phyloP scores from a whole-genome alignment of 2,888 invertebrate genomes.

The Branchellion lobata region DNA sequence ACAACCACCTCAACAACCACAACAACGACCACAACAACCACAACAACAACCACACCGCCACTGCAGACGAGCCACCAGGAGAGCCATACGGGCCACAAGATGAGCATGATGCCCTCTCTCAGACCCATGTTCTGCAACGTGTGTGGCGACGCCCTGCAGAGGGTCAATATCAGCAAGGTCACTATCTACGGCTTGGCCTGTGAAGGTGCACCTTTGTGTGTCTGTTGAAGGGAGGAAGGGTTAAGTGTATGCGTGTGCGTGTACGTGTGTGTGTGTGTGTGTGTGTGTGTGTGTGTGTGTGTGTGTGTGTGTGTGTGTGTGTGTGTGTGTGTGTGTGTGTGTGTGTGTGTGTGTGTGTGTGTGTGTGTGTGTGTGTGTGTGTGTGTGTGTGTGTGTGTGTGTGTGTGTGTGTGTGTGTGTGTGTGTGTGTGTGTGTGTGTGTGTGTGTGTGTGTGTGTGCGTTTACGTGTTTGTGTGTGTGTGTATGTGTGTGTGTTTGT shows the following conservation, averaged over 20 bases:
- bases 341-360: background rate
- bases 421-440: too few species aligned
- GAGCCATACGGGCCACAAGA: background rate
- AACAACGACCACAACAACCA: background rate
- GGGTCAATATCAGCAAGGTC: constrained; percentile 70
- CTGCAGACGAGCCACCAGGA: too few species aligned
- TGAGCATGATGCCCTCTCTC: constrained; percentile 68
- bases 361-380: background rate
- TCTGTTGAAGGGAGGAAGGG: too few species aligned
- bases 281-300: background rate
- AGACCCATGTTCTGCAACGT: constrained; percentile 95
- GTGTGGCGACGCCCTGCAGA: constrained; percentile 85
- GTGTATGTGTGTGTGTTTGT: too few species aligned
- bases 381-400: too few species aligned
- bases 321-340: background rate
- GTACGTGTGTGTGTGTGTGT: background rate
- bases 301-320: background rate
- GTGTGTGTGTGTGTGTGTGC: too few species aligned
- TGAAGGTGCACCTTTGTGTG: constrained; percentile 28
- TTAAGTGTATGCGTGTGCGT: background rate
- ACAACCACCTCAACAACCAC: background rate
- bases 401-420: too few species aligned
- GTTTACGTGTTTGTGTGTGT: too few species aligned
- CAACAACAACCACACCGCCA: background rate
- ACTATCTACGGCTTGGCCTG: constrained; percentile 41